These are phyloP conservation scores for Apodemia duryi DNA, from an alignment of 2,888 invertebrate genomes.

Conservation along the genomic window DNA sequence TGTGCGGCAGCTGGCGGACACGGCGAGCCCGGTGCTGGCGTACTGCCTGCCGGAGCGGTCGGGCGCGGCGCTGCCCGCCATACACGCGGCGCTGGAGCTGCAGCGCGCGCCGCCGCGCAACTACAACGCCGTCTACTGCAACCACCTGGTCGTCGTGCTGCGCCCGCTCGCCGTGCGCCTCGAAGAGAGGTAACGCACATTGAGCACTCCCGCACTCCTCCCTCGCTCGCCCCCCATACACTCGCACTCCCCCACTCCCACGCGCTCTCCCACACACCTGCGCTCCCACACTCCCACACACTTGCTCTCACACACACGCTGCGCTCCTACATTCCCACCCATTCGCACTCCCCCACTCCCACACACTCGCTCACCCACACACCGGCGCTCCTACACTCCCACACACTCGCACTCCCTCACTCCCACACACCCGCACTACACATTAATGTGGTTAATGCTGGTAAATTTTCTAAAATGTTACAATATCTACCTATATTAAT, in stretches of 20 bases:
- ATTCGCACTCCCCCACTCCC: too few species aligned
- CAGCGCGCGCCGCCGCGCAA: constrained; percentile 82
- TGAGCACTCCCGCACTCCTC: neutral
- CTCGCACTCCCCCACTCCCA: too few species aligned
- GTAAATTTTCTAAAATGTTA: too few species aligned
- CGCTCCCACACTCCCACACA: too few species aligned
- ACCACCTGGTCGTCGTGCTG: constrained; percentile 89
- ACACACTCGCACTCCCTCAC: too few species aligned
- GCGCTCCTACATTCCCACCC: too few species aligned
- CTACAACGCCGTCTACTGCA: constrained; percentile 92
- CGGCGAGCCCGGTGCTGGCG: constrained; percentile 90
- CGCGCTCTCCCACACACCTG: neutral
- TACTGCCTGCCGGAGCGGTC: constrained; percentile 82
- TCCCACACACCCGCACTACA: too few species aligned
- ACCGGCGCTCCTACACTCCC: too few species aligned
- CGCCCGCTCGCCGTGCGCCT: constrained; percentile 91
- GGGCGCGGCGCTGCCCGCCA: constrained; percentile 81
- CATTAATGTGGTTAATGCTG: too few species aligned
- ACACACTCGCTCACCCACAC: too few species aligned
- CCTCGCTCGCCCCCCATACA: neutral
- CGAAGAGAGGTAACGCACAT: constrained; percentile 83
- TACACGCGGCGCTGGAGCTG: constrained; percentile 89
- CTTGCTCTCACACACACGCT: too few species aligned
- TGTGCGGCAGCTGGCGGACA: constrained; percentile 85
- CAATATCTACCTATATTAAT: too few species aligned